Base-by-base conservation (phyloP, 2,888 invertebrate species). In the Xestia sexstrigata region DNA sequence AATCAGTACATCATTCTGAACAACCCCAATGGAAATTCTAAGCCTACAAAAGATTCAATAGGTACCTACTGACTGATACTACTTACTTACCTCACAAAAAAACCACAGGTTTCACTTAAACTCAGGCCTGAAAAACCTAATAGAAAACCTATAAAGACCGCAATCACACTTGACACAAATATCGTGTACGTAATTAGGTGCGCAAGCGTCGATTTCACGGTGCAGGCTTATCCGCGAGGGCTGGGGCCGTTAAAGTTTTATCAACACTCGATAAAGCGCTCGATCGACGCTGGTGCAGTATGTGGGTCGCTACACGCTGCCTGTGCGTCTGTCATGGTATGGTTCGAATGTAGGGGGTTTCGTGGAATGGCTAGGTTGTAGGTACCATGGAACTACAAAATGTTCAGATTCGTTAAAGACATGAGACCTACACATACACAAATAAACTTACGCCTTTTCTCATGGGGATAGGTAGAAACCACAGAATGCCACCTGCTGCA, bases 131-230 rank as follows among this genome's bases (percentile, higher is more conserved):
- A 71, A 81, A 82, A 83, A 74, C 60, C 69, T 76, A 71, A 47
- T 26, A 66, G 52, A 78, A 87, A 87, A 84, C 81, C 84, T 67
- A 84, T 84, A 87, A 84, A 84, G 76, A 74, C 87, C 71, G 82
- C 87, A 87, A 85, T 87, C 85, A 85, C 85, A 87, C 81, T 83
- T 86, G 88, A 89, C 89, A 89, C 79, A 88, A 89, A 88, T 88
- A 88, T 88, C 86, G 81, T 86, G 79, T 82, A 73, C 78, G 83
- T 89, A 89, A 88, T 89, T 87, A 89, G 81, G 89, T 89, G 84
- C 82, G 84, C 87, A 83, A 79, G 80, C 88, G 88, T 88, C 92
- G 94, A 95, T 95, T 94, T 94, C 93, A 95, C 92, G 94, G 90
- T 86, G 87, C 81, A 75, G 83, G 89, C 88, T 91, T 91, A 90